Evolutionary conservation across 2,797 vertebrate genomes (phyloP), one percentile per base, ranked within the genome.

Genomic region (Borostomias antarcticus): DNA sequence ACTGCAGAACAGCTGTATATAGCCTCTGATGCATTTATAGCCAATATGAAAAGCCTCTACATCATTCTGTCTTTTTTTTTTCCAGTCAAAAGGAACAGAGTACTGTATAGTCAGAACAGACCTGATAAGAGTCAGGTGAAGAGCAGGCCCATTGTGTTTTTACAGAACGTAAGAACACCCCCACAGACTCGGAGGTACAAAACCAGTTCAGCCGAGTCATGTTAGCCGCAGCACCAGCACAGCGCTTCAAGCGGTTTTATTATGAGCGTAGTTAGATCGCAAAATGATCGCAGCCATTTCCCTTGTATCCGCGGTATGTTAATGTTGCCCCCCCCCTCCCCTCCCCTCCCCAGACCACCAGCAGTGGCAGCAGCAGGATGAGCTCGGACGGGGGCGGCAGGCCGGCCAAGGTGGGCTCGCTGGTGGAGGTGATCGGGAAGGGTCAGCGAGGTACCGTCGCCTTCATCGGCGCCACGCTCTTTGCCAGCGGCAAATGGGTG

Each of bases 401-500:
- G 75, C 94, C 95, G 72, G 89, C 94, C 52, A 94, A 95, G 73
- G 95, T 97, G 82, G 96, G 96, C 75, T 96, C 95, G 74, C 76
- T 93, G 2, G 96, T 98, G 60, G 96, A 98, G 72, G 96, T 98
- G 78, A 97, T 98, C 2, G 96, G 96, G 1, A 98, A 98, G 53
- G 96, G 96, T 4, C 91, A 98, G 85, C 93, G 93, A 0, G 95
- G 96, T 23, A 96, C 94, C 0, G 95, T 98, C 82, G 95, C 95
- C 4, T 98, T 95, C 53, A 95, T 98, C 0, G 96, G 96, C 0
- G 94, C 93, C 86, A 98, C 96, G 0, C 90, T 96, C 0, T 98
- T 98, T 17, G 95, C 96, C 89, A 95, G 95, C 0, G 96, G 96
- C 0, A 97, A 97, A n/a, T 98, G 96, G 96, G 96, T 98, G 0